Evolutionary conservation across 64 coral and sea anemone species (phyloP).

Genomic region (Platygyra sinensis): DNA sequence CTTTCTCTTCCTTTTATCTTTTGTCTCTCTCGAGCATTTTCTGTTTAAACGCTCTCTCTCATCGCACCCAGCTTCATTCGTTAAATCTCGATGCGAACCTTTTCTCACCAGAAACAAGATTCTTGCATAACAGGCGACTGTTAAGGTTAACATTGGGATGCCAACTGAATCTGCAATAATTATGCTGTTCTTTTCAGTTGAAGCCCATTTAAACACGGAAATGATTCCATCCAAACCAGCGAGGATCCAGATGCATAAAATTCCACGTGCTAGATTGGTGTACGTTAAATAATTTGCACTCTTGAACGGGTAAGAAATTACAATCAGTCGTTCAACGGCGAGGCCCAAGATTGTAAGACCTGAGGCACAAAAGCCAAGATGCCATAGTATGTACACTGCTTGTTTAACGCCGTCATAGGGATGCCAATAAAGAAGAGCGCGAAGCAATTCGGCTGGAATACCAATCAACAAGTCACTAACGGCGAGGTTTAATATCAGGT

Average conservation of each 20-base stretch:
- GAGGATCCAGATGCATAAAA: constrained; percentile 18
- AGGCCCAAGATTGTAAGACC: constrained; percentile 66
- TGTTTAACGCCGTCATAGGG: neutral
- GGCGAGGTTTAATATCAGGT: constrained; percentile 72
- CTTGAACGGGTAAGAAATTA: neutral
- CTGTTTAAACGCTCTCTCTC: constrained; percentile 2
- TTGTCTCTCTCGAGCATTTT: neutral
- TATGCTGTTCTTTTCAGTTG: neutral
- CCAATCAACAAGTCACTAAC: constrained; percentile 69
- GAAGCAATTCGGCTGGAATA: constrained; percentile 61
- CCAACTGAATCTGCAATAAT: neutral
- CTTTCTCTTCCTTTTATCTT: constrained; percentile 53
- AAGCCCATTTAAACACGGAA: neutral
- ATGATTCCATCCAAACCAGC: neutral
- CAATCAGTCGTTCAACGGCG: constrained; percentile 26
- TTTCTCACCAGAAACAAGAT: constrained; percentile 27
- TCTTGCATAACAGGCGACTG: constrained; percentile 2
- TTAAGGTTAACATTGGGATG: neutral
- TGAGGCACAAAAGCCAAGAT: constrained; percentile 22
- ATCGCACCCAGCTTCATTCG: neutral
- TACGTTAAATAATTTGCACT: neutral
- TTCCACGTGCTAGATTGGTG: neutral
- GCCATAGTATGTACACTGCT: constrained; percentile 2
- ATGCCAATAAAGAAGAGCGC: constrained; percentile 46
- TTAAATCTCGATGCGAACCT: neutral